A percentile compares a stretch with the other conserved stretches of the same genome.
Evolutionary conservation across 2,888 invertebrate species (phyloP).

Genomic region (Sphinx pinastri): DNA sequence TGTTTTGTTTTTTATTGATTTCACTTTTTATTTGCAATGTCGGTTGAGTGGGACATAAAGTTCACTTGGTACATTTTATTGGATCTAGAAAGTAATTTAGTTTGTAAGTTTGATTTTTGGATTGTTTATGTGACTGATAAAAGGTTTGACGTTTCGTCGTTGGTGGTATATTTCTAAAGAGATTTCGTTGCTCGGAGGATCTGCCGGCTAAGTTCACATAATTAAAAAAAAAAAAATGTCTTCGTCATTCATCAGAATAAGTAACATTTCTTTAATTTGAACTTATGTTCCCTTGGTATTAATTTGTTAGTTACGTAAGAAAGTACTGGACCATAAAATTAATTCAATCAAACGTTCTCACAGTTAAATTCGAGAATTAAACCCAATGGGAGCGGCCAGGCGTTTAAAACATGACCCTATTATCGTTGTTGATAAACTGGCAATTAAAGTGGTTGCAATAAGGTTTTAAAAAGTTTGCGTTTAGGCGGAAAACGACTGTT

Average conservation of each 20-base stretch:
- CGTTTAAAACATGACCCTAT: conserved; percentile 1
- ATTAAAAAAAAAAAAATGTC: too few species aligned
- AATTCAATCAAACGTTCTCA: conserved; percentile 14
- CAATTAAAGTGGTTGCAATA: neutral
- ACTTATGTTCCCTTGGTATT: neutral
- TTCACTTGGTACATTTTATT: neutral
- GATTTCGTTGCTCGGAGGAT: too few species aligned
- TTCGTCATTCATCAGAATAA: too few species aligned
- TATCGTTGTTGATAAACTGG: neutral
- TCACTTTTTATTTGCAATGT: neutral
- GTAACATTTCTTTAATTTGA: neutral
- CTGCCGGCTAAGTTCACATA: too few species aligned
- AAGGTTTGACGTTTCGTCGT: too few species aligned
- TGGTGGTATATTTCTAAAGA: too few species aligned
- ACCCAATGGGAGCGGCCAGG: conserved; percentile 7
- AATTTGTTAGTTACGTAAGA: conserved; percentile 8
- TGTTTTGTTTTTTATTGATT: neutral
- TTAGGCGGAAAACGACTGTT: neutral
- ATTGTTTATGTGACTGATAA: too few species aligned
- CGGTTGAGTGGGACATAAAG: neutral
- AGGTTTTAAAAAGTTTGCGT: neutral
- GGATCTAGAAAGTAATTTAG: neutral
- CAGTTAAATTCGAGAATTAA: conserved; percentile 17
- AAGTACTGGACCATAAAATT: conserved; percentile 8
- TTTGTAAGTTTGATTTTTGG: too few species aligned